Evolutionary conservation across 1,140 invertebrate genomes (phyloP), one percentile per base, ranked within the genome.

Genomic region (Araneus ventricosus): DNA sequence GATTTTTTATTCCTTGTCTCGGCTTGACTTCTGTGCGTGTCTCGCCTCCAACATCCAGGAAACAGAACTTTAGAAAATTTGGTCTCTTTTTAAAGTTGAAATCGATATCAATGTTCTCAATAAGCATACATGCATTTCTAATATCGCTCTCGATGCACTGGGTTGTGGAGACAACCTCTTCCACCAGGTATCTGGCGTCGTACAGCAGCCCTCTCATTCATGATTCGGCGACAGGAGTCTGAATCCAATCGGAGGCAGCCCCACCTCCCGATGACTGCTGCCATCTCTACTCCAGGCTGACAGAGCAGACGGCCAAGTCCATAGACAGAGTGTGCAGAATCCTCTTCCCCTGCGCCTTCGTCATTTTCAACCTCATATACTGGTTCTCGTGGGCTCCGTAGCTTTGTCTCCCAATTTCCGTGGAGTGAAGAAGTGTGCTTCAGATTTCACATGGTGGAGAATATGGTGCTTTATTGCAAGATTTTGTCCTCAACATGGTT

Each of bases 311-410:
- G 0, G 94, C 94, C 22, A 92, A 93, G 45, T 75, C 90, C 14
- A 92, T 94, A 24, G 94, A 94, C 84, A 27, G 93, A 20, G 93
- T 93, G 4, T 94, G 92, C 84, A 92, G 94, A 80, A 80, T 90
- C 34, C 30, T 94, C 20, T 94, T 94, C 61, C 94, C 94, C 17
- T 92, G 92, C 27, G 88, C 85, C 61, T 94, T 94, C 70, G 61
- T 94, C 17, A 59, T 94, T 6, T 94, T 94, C 80, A 94, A 94
- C 67, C 57, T 94, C 20, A 90, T 94, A n/a, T 94, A 94, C 57
- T 94, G 94, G 94, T 88, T 94, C 57, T 87, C 89, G 4, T 94
- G 93, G 93, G 87, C 92, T 24, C 92, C 92, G 17, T 93, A 79
- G 30, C n/a, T 34, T 22, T 63, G 59, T 63, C 22, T 24, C 22